These are phyloP conservation scores for Drosophila kanekoi DNA, from an alignment of 2,888 invertebrate species.

Conservation along the genomic window DNA sequence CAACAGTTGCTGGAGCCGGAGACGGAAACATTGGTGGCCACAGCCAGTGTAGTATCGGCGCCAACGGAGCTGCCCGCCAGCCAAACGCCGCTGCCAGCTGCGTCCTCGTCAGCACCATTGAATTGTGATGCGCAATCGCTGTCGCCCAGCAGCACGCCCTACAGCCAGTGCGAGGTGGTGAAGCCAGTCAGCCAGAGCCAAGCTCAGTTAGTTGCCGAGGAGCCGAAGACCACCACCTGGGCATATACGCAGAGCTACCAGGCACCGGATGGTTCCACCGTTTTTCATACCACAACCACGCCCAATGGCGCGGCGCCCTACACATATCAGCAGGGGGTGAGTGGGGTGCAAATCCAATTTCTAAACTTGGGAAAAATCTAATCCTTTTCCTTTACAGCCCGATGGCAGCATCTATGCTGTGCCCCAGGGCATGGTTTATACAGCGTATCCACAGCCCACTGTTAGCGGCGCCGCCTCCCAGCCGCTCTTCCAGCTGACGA, in stretches of 20 bases:
- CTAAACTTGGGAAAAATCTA: too few relatives aligned
- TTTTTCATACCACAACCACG: conserved; percentile 82
- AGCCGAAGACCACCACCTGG: conserved; percentile 80
- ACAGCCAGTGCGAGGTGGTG: conserved; percentile 74
- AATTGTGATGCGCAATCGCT: conserved; percentile 80
- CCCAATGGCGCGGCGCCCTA: conserved; percentile 81
- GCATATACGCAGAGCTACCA: conserved; percentile 84
- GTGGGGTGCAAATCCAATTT: conserved; percentile 3
- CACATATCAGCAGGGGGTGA: conserved; percentile 85
- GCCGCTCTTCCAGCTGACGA: conserved; percentile 69
- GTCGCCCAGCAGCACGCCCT: conserved; percentile 83
- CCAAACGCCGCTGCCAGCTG: conserved; percentile 67
- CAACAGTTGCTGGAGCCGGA: conserved; percentile 40
- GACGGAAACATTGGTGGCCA: conserved; percentile 20
- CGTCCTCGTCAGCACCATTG: conserved; percentile 39
- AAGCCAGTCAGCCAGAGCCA: conserved; percentile 65
- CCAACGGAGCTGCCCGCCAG: conserved; percentile 55
- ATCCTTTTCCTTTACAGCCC: conserved; percentile 65
- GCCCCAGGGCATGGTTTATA: conserved; percentile 85
- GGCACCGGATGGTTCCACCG: conserved; percentile 83
- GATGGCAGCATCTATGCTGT: conserved; percentile 85
- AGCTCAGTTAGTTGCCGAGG: conserved; percentile 60
- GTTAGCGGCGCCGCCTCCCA: conserved; percentile 65
- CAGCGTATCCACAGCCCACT: conserved; percentile 83
- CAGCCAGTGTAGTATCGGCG: conserved; percentile 25